phyloP scores from a whole-genome alignment of 1,140 invertebrate genomes.

The Chelonus insularis region DNA sequence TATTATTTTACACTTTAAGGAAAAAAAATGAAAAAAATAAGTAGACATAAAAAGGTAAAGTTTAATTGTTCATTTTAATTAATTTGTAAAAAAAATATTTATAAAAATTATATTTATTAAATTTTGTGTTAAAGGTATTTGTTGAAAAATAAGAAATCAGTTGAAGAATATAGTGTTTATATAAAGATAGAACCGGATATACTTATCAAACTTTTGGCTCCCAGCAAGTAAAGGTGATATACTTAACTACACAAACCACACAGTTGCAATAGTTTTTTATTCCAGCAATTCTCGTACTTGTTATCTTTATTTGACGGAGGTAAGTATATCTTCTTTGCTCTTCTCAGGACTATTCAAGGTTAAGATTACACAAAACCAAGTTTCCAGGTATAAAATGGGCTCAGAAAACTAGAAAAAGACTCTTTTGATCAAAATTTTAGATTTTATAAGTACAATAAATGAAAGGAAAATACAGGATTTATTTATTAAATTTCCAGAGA shows the following conservation, averaged over 20 bases:
- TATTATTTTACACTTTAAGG: too few relatives aligned
- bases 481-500: too few relatives aligned
- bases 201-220: slow-evolving; percentile 4
- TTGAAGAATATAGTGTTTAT: not conserved
- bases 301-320: slow-evolving; percentile 15
- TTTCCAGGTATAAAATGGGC: not conserved
- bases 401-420: too few relatives aligned
- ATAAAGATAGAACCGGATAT: slow-evolving; percentile 14
- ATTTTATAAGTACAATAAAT: too few relatives aligned
- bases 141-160: not conserved
- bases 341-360: not conserved
- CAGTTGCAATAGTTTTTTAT: slow-evolving; percentile 1
- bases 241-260: not conserved
- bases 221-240: slow-evolving; percentile 20
- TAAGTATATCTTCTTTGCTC: not conserved
- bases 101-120: too few relatives aligned
- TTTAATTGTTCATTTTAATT: too few relatives aligned
- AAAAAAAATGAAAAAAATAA: too few relatives aligned
- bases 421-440: not conserved
- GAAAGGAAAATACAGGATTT: too few relatives aligned
- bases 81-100: too few relatives aligned
- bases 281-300: slow-evolving; percentile 5
- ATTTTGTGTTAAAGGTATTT: too few relatives aligned
- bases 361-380: not conserved
- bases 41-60: too few relatives aligned